Percentiles rank a stretch among this genome's conserved stretches.
Evolutionary conservation across 2,797 vertebrate species (phyloP).

Genomic region (Premnoplex brunnescens): DNA sequence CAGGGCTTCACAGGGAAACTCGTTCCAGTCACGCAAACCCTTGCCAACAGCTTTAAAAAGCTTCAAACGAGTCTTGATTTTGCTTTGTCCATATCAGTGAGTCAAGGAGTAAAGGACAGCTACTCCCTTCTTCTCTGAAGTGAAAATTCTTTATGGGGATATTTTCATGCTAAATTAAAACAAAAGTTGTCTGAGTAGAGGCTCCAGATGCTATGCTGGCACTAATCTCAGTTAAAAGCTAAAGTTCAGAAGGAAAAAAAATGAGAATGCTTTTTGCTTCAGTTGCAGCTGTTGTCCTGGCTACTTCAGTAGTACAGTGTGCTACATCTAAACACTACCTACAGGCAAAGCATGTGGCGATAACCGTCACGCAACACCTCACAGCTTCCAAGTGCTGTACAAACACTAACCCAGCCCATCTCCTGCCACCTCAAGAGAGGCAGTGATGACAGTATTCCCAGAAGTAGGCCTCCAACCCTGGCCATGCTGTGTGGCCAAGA

Average conservation of each 20-base stretch:
- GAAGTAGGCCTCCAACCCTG: background rate
- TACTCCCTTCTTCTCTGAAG: conserved; percentile 45
- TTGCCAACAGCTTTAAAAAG: background rate
- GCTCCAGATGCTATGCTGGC: conserved; percentile 52
- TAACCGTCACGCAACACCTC: conserved; percentile 11
- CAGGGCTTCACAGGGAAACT: background rate
- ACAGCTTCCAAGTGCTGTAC: conserved; percentile 4
- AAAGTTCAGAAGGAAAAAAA: conserved; percentile 34
- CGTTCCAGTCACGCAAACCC: background rate
- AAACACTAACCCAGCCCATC: conserved; percentile 39
- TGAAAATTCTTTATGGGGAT: conserved; percentile 18
- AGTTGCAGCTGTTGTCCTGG: conserved; percentile 41
- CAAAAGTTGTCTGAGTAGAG: conserved; percentile 16
- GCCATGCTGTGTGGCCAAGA: background rate
- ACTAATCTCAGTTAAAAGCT: conserved; percentile 43
- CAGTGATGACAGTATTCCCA: background rate
- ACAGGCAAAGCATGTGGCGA: background rate
- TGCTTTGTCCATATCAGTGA: background rate
- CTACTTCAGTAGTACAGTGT: conserved; percentile 22
- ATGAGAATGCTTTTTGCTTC: conserved; percentile 6
- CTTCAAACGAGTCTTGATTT: background rate
- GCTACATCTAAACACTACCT: background rate
- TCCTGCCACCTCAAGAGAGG: conserved; percentile 39
- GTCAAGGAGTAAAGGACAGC: background rate
- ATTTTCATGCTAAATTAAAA: conserved; percentile 42